Percentiles rank a stretch among this genome's conserved stretches.
phyloP scores from a whole-genome alignment of 2,797 vertebrate genomes.

The Lutjanus campechanus region DNA sequence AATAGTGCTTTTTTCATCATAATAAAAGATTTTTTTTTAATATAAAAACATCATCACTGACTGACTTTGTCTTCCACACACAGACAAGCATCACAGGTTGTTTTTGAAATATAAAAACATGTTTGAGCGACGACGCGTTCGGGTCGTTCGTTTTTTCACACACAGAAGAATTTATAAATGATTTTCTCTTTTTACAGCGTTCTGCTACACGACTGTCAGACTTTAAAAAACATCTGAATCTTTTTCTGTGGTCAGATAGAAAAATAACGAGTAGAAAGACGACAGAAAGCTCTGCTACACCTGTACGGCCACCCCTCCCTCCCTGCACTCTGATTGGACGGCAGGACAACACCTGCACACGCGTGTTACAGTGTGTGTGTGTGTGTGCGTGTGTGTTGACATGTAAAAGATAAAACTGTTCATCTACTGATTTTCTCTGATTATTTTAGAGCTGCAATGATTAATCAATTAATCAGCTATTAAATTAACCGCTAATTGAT shows the following conservation, averaged over 20 bases:
- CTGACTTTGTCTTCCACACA: slow-evolving; percentile 55
- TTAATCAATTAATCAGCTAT: too few species aligned
- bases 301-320: slow-evolving; percentile 42
- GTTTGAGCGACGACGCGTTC: slow-evolving; percentile 31
- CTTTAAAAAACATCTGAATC: slow-evolving; percentile 40
- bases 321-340: slow-evolving; percentile 35
- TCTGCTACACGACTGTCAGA: slow-evolving; percentile 58
- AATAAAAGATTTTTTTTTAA: slow-evolving; percentile 48
- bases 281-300: slow-evolving; percentile 77
- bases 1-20: slow-evolving; percentile 66
- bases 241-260: slow-evolving; percentile 62
- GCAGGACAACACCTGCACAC: slow-evolving; percentile 16
- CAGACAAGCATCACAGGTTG: slow-evolving; percentile 41
- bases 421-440: too few species aligned
- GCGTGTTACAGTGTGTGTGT: not conserved
- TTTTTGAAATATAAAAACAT: slow-evolving; percentile 60
- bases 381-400: not conserved
- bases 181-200: slow-evolving; percentile 25
- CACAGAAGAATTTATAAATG: slow-evolving; percentile 44
- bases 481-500: too few species aligned
- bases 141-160: slow-evolving; percentile 21
- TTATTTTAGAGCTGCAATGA: too few species aligned
- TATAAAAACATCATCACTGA: slow-evolving; percentile 65
- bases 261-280: slow-evolving; percentile 80
- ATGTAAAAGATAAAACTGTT: too few species aligned